Evolutionary conservation across 2,113 vertebrate species (phyloP).

Genomic region (Tyrannus savana): DNA sequence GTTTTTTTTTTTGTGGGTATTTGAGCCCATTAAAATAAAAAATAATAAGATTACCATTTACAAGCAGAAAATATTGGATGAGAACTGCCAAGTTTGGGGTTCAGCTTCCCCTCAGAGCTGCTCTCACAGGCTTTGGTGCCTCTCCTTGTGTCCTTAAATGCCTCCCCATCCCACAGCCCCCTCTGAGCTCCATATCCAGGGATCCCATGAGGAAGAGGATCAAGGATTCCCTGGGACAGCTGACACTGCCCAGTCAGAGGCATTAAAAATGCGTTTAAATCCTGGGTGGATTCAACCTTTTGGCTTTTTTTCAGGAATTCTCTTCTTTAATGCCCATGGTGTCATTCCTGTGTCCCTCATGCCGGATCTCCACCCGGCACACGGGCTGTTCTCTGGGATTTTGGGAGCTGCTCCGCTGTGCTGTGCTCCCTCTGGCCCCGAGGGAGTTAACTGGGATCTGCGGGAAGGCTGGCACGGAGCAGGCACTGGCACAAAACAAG

Average conservation of each 20-base stretch:
- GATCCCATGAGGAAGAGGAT: rapidly evolving
- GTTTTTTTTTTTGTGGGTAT: rapidly evolving
- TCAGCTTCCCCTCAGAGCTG: neutral
- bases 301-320: neutral
- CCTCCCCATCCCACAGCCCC: neutral
- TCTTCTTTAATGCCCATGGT: rapidly evolving
- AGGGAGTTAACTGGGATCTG: neutral
- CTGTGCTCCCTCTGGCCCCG: neutral
- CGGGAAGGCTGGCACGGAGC: neutral
- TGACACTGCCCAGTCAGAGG: rapidly evolving
- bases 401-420: neutral
- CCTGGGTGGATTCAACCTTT: neutral
- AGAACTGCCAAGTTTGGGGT: neutral
- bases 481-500: neutral
- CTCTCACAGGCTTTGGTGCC: neutral
- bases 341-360: neutral
- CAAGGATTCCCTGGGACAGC: neutral
- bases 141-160: neutral
- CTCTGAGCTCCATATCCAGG: rapidly evolving
- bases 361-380: neutral
- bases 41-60: neutral
- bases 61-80: too few species aligned
- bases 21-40: neutral
- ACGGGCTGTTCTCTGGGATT: neutral
- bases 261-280: neutral